These are phyloP conservation scores for Campoplex capitator DNA, from an alignment of 2,888 invertebrate genomes.

Conservation along the genomic window DNA sequence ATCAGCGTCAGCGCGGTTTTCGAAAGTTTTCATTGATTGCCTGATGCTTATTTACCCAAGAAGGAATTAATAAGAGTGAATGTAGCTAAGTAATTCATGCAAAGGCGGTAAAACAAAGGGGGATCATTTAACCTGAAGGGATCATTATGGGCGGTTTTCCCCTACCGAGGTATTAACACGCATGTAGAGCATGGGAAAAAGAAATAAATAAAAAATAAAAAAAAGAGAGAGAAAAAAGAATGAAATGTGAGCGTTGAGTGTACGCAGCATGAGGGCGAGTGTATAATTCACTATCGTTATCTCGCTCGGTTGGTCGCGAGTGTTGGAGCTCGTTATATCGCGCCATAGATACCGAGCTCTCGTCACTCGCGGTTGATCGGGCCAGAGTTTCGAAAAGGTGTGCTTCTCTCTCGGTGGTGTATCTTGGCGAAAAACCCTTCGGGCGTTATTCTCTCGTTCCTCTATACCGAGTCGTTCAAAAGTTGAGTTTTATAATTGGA, in stretches of 20 bases:
- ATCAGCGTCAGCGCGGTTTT: too few relatives aligned
- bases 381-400: conserved; percentile 35
- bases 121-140: too few relatives aligned
- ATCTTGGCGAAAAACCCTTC: conserved; percentile 3
- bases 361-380: conserved; percentile 66
- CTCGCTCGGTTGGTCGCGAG: conserved; percentile 64
- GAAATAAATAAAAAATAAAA: not conserved
- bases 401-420: conserved; percentile 6
- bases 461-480: not conserved
- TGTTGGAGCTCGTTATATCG: conserved; percentile 20
- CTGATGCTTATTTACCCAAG: too few relatives aligned
- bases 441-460: conserved; percentile 57
- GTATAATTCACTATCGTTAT: conserved; percentile 71
- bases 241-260: not conserved
- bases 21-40: too few relatives aligned
- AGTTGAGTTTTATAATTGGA: not conserved
- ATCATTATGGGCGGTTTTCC: too few relatives aligned
- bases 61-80: too few relatives aligned
- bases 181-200: not conserved
- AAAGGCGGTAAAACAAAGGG: too few relatives aligned
- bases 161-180: not conserved
- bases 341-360: conserved; percentile 18
- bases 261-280: conserved; percentile 13
- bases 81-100: too few relatives aligned
- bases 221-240: not conserved